These are phyloP conservation scores for Parazoanthus swiftii DNA, from an alignment of 92 coral and sea anemone genomes.

Conservation along the genomic window DNA sequence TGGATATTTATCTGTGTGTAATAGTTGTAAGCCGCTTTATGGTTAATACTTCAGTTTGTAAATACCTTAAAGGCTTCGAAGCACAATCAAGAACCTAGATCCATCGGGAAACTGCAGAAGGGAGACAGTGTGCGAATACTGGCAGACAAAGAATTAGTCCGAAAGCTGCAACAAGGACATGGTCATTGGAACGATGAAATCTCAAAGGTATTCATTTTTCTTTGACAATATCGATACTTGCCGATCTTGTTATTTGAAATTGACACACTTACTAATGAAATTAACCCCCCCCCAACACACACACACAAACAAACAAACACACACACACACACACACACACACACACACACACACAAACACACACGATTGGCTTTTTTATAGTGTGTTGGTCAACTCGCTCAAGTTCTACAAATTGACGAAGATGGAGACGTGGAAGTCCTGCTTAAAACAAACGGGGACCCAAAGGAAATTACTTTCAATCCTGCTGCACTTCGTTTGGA, in stretches of 20 bases:
- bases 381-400: constrained; percentile 15
- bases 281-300: too few relatives aligned
- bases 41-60: neutral
- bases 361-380: neutral
- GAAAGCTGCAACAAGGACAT: constrained; percentile 21
- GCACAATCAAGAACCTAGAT: neutral
- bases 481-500: constrained; percentile 15
- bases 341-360: too few relatives aligned
- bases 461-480: neutral
- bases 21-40: too few relatives aligned
- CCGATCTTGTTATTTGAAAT: neutral
- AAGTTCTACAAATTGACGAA: neutral
- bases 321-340: too few relatives aligned
- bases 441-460: neutral
- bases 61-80: neutral
- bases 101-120: neutral
- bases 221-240: neutral
- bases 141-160: neutral
- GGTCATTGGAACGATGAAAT: constrained; percentile 23
- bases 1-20: too few relatives aligned
- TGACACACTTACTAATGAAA: neutral
- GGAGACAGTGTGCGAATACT: constrained; percentile 25
- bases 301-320: too few relatives aligned
- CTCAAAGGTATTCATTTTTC: constrained; percentile 3
- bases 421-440: constrained; percentile 24